phyloP scores from a whole-genome alignment of 2,113 vertebrate genomes.

The Bubo scandiacus region DNA sequence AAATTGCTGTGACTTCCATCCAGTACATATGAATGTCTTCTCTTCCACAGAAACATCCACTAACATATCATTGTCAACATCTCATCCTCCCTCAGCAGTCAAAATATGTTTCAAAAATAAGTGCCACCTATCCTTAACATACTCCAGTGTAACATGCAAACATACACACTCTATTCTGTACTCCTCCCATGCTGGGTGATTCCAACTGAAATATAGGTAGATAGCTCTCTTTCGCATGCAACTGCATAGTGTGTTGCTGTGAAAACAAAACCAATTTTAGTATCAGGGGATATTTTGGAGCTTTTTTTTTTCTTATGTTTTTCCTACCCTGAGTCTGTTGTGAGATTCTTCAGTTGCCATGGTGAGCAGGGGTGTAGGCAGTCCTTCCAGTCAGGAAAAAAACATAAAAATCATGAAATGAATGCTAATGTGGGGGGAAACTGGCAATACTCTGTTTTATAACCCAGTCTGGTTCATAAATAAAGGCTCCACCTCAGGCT shows the following conservation, averaged over 20 bases:
- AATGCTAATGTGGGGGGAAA: conserved; percentile 68
- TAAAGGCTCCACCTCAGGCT: neutral
- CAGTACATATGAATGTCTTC: neutral
- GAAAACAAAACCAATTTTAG: conserved; percentile 78
- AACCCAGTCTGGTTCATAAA: neutral
- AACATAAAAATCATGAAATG: conserved; percentile 61
- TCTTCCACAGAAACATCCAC: conserved; percentile 1
- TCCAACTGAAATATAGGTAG: conserved; percentile 58
- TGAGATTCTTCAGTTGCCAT: conserved; percentile 78
- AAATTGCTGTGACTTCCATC: neutral
- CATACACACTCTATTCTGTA: neutral
- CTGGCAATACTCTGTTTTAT: neutral
- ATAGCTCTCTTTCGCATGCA: conserved; percentile 8
- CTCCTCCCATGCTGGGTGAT: conserved; percentile 33
- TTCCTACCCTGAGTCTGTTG: conserved; percentile 67
- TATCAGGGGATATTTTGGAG: conserved; percentile 70
- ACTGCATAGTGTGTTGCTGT: conserved; percentile 50
- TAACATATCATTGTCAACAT: conserved; percentile 9
- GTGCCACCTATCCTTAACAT: conserved; percentile 33
- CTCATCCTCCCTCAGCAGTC: conserved; percentile 21
- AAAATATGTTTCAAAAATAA: conserved; percentile 49
- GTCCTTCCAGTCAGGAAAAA: conserved; percentile 61
- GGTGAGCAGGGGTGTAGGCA: conserved; percentile 72
- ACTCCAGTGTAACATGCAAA: conserved; percentile 22
- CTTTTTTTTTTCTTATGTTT: conserved; percentile 33